Conservation (phyloP, 2,113 vertebrate genomes). For the Taurulus bubalis region DNA sequence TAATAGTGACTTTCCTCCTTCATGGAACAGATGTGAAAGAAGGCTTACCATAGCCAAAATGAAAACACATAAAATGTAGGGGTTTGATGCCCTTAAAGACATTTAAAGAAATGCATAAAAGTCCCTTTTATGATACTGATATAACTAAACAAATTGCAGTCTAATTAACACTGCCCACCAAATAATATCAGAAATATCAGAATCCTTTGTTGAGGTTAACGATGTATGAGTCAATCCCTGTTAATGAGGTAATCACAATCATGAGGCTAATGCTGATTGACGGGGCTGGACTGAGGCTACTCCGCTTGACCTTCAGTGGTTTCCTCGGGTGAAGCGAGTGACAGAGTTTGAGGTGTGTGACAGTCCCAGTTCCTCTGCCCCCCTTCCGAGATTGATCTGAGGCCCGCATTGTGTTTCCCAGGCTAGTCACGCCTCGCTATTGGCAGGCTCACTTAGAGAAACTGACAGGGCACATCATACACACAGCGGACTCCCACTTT, state of each 20-base stretch:
- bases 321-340: conserved; percentile 42
- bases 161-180: background rate
- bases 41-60: background rate
- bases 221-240: conserved; percentile 5
- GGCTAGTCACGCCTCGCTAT: conserved; percentile 71
- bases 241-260: conserved; percentile 44
- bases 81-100: background rate
- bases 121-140: background rate
- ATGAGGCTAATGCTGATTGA: conserved; percentile 66
- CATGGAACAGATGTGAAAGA: background rate
- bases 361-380: conserved; percentile 24
- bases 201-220: conserved; percentile 6
- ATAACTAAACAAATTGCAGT: background rate
- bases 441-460: conserved; percentile 76
- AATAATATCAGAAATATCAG: background rate
- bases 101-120: background rate
- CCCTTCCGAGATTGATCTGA: conserved; percentile 47
- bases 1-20: background rate
- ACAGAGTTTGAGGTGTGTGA: conserved; percentile 55
- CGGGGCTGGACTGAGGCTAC: conserved; percentile 48
- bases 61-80: background rate
- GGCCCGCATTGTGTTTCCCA: conserved; percentile 57
- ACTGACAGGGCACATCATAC: conserved; percentile 72
- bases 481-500: conserved; percentile 41
- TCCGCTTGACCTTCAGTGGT: conserved; percentile 58